Evolutionary conservation across 2,113 vertebrate genomes (phyloP).

Genomic region (Chamaea fasciata): DNA sequence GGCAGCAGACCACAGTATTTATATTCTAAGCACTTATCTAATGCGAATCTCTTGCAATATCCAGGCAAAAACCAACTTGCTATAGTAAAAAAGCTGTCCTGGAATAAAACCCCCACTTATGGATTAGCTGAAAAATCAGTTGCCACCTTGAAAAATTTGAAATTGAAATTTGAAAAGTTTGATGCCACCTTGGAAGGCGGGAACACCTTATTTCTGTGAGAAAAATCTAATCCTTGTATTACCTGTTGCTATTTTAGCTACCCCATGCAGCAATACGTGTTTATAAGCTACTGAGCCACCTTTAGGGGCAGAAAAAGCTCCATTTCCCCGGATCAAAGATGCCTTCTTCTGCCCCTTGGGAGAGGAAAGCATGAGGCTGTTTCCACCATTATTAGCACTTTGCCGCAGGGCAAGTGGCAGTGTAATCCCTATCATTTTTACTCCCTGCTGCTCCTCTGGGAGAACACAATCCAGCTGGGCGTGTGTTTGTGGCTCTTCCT

Average conservation of each 20-base stretch:
- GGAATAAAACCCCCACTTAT: neutral
- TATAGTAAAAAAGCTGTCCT: neutral
- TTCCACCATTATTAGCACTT: constrained; percentile 61
- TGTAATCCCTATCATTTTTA: constrained; percentile 49
- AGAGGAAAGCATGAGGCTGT: constrained; percentile 37
- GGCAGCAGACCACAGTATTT: neutral
- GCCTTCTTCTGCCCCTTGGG: neutral
- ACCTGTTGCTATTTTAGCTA: neutral
- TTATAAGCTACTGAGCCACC: neutral
- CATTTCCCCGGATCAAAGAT: constrained; percentile 25
- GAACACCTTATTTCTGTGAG: neutral
- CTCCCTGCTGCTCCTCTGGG: constrained; percentile 48
- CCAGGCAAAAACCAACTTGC: neutral
- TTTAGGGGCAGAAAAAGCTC: constrained; percentile 2
- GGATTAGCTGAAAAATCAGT: neutral
- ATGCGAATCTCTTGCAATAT: neutral
- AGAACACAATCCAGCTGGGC: neutral
- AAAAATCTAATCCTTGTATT: neutral
- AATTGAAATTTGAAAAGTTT: neutral
- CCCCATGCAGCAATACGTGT: neutral
- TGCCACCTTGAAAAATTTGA: no score
- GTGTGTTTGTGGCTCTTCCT: constrained; percentile 53
- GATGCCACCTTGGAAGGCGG: neutral
- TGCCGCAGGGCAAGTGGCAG: constrained; percentile 51
- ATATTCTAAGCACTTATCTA: neutral